Conservation (phyloP, 1,140 invertebrate species). For the Pristionchus pacificus region DNA sequence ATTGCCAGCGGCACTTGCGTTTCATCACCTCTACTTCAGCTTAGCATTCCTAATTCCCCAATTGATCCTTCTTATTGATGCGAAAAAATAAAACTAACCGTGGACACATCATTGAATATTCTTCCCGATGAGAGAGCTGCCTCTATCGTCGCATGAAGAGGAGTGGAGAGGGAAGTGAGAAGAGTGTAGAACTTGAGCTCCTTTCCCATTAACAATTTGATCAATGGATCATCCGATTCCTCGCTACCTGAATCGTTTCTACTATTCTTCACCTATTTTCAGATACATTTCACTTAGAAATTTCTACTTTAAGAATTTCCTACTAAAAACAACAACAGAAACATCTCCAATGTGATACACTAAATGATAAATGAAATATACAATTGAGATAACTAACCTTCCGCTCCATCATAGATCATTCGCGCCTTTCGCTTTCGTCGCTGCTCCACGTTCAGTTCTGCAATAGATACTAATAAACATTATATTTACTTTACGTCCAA, state of each 20-base stretch:
- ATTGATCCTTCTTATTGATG: too few relatives aligned
- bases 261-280: slow-evolving; percentile 5
- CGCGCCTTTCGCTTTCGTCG: slow-evolving; percentile 44
- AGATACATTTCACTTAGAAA: background rate
- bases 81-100: background rate
- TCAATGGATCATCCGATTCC: slow-evolving; percentile 41
- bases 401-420: slow-evolving; percentile 24
- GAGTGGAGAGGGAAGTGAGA: slow-evolving; percentile 41
- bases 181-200: slow-evolving; percentile 46
- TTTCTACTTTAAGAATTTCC: too few relatives aligned
- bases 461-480: slow-evolving; percentile 9
- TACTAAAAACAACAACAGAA: too few relatives aligned
- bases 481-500: too few relatives aligned
- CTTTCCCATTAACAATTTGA: slow-evolving; percentile 38
- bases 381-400: background rate
- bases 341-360: too few relatives aligned
- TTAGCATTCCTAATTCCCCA: too few relatives aligned
- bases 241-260: too few relatives aligned
- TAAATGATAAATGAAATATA: slow-evolving; percentile 3
- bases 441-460: slow-evolving; percentile 53
- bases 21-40: too few relatives aligned
- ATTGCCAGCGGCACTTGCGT: too few relatives aligned
- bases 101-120: slow-evolving; percentile 22
- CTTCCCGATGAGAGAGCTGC: slow-evolving; percentile 36
- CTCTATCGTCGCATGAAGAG: slow-evolving; percentile 42